A percentile compares a stretch with the other conserved stretches of the same genome.
Conservation (phyloP, 2,113 vertebrate species). For the Holacanthus passer region DNA sequence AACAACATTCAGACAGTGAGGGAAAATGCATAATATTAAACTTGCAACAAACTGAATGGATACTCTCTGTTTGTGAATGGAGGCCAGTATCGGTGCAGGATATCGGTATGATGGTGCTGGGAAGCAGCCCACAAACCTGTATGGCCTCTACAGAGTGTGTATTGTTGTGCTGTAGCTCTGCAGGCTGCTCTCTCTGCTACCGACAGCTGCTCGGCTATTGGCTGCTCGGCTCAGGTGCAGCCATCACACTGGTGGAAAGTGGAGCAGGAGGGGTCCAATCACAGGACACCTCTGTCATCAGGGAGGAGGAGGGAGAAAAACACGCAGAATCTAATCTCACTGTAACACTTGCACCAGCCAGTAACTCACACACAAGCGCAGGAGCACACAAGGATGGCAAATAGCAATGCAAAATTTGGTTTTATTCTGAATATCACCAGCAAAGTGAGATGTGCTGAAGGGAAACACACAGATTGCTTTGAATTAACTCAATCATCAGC, state of each 20-base stretch:
- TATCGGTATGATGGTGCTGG: constrained; percentile 12
- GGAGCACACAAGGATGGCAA: not conserved
- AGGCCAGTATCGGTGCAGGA: constrained; percentile 2
- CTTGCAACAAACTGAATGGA: not conserved
- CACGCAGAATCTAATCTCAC: constrained; percentile 3
- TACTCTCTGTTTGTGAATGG: constrained; percentile 24
- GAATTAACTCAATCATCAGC: not conserved
- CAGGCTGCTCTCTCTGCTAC: constrained; percentile 2
- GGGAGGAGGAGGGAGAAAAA: constrained; percentile 16
- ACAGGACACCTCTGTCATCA: constrained; percentile 19
- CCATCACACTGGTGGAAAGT: constrained; percentile 41
- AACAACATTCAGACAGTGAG: not conserved
- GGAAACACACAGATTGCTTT: constrained; percentile 6
- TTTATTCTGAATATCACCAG: not conserved
- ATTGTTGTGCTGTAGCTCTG: constrained; percentile 37
- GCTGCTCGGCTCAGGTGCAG: constrained; percentile 68
- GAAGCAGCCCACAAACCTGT: constrained; percentile 24
- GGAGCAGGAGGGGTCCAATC: constrained; percentile 59
- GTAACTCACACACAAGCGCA: not conserved
- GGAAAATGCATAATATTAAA: not conserved
- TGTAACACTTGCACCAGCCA: constrained; percentile 9
- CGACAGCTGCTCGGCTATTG: constrained; percentile 51
- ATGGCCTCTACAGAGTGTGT: constrained; percentile 39
- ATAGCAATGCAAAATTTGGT: not conserved
- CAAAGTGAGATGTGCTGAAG: constrained; percentile 2